Evolutionary conservation across 2,888 invertebrate species (phyloP).

Genomic region (Nephrotoma guestfalica): DNA sequence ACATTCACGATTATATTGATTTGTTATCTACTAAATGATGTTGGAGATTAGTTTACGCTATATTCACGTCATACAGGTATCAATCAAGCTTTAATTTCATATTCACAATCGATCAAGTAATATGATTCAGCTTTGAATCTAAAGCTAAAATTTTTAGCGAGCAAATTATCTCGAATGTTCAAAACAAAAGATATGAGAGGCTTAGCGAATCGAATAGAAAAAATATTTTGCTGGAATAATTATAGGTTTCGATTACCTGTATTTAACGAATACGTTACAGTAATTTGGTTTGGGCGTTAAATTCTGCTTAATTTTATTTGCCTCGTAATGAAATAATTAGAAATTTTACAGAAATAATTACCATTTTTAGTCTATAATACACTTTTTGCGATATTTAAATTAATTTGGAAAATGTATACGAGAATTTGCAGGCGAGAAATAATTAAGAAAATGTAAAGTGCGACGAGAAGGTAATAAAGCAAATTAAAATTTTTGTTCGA

Average conservation of each 20-base stretch:
- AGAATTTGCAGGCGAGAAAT: neutral
- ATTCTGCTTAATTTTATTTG: neutral
- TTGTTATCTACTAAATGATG: too few relatives aligned
- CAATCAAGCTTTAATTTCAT: too few relatives aligned
- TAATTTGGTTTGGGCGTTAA: neutral
- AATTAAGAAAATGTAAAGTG: neutral
- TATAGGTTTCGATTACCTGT: neutral
- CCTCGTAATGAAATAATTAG: neutral
- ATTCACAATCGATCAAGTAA: neutral
- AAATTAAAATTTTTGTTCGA: neutral
- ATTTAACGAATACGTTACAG: neutral
- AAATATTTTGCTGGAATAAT: neutral
- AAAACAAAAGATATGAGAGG: neutral
- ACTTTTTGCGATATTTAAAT: neutral
- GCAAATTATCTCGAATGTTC: neutral
- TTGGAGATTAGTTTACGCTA: too few relatives aligned
- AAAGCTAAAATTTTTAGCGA: neutral
- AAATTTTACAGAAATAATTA: neutral
- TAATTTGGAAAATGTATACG: neutral
- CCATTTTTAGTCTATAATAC: neutral
- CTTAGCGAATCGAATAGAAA: neutral
- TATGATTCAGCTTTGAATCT: neutral
- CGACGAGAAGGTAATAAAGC: neutral
- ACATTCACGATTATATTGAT: too few relatives aligned
- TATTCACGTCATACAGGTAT: too few relatives aligned